phyloP scores from a whole-genome alignment of 2,888 invertebrate species.

The Galeruca laticollis region DNA sequence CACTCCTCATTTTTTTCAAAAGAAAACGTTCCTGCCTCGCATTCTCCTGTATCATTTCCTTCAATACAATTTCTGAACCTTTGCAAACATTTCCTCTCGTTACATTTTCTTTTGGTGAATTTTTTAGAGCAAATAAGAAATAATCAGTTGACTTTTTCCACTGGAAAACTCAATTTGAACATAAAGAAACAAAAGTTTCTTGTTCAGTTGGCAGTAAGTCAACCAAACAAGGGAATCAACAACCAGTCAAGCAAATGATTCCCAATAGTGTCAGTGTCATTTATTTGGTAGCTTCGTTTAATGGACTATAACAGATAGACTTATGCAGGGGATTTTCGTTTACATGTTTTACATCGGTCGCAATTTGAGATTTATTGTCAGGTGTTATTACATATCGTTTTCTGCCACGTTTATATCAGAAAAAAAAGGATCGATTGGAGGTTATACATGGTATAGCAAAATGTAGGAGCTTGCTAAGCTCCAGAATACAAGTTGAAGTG shows the following conservation, averaged over 20 bases:
- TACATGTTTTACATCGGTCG: slow-evolving; percentile 24
- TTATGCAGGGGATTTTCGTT: slow-evolving; percentile 23
- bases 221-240: slow-evolving; percentile 36
- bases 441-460: no score
- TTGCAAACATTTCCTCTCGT: no score
- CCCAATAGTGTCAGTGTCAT: slow-evolving; percentile 38
- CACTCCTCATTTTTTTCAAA: no score
- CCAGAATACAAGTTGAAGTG: no score
- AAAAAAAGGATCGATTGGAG: not conserved
- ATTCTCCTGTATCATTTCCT: no score
- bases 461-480: no score
- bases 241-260: slow-evolving; percentile 43
- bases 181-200: slow-evolving; percentile 39
- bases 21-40: no score
- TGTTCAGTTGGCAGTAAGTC: slow-evolving; percentile 31
- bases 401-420: not conserved
- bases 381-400: not conserved
- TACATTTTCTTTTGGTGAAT: not conserved
- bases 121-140: not conserved
- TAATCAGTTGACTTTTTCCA: not conserved
- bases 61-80: not conserved
- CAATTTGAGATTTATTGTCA: not conserved
- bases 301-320: slow-evolving; percentile 36
- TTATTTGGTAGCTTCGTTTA: slow-evolving; percentile 36
- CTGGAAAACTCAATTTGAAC: slow-evolving; percentile 23